Base-by-base conservation (phyloP, 53 echinoderm and acorn worm genomes). In the Zoroaster sp. region DNA sequence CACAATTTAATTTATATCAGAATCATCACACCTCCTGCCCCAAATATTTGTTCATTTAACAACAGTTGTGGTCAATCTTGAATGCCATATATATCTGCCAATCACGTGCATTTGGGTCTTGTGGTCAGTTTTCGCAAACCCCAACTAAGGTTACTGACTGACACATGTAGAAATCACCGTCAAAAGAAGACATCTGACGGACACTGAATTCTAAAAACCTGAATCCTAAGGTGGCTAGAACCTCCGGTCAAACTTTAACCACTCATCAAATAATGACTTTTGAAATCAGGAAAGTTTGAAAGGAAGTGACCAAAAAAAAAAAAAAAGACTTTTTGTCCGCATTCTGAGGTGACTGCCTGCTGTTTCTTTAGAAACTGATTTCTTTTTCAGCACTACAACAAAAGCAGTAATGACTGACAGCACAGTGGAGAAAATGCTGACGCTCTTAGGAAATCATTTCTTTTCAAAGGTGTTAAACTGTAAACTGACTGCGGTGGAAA, bases 341-440 rank as follows among this genome's bases (percentile, higher is more conserved):
- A 12, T 6, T 34, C 32, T 5, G 20, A 69, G 13, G 14, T 69
- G 69, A 35, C 69, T 34, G 69, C 69, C 0, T 13, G 35, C 3
- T 23, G 13, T 35, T 49, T 76, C 76, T 76, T 4, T 30, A 46
- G 52, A 52, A 47, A 76, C 32, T 15, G 42, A 49, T 49, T 76
- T 76, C 76, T 76, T 5, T 46, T 76, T 43, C 20, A 40, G 45
- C 21, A 15, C 49, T 31, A 18, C 33, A 20, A 36, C 51, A 76
- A 76, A 23, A 34, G 76, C 76, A 30, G 46, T 18, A 15, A 51
- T 76, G 76, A 76, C 47, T 76, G 76, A 49, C 76, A 76, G 76
- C 15, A 34, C 15, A 35, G 69, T 69, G 69, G 69, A 35, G 11
- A 35, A 23, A 12, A 0, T 66, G 20, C 31, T 6, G n/a, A n/a